Base-by-base conservation (phyloP, 2,113 vertebrate species). In the Siphamia tubifer region DNA sequence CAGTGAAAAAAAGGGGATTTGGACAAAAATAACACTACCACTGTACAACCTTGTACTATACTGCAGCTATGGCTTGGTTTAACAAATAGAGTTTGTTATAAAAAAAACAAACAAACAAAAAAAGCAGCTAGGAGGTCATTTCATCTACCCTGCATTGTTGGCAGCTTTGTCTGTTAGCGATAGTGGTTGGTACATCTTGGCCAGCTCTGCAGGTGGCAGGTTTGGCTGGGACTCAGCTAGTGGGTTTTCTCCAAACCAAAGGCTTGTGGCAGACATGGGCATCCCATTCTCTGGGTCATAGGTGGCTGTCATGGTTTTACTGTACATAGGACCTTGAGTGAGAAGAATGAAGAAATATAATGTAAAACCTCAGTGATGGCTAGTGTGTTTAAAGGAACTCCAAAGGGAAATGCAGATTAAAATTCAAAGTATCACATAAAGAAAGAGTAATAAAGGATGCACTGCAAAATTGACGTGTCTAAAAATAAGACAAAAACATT, bases 211-310 rank as follows among this genome's bases (percentile, higher is more conserved):
- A 0, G 94, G 92, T 0, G 94, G 88, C 3, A 92, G 76, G 13
- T 76, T 94, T 31, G 91, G 90, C 20, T 93, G 94, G 51, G 91
- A 93, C 51, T 92, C 90, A 1, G 91, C 87, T 1, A 94, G 64
- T 39, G 93, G 93, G 49, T 93, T 94, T 32, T 97, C 95, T 5
- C 93, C 93, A 80, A 97, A 98, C 96, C 96, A 98, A 0, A 96
- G 89, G 25, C 94, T 88, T 1, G 96, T 96, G 62, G 97, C 93
- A 4, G 94, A 92, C 1, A 87, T 88, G 0, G 94, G 96, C 1
- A 93, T 94, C 24, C 98, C 96, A 1, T 89, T 98, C 73, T 93
- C 27, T 1, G 96, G 95, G 84, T 99, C 95, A 2, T 97, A 99
- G 12, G 60, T 81, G 5, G 96, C 95, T 6, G 92, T 96, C 96